Base-by-base conservation (phyloP, 1,140 invertebrate species). In the Cecropterus lyciades region DNA sequence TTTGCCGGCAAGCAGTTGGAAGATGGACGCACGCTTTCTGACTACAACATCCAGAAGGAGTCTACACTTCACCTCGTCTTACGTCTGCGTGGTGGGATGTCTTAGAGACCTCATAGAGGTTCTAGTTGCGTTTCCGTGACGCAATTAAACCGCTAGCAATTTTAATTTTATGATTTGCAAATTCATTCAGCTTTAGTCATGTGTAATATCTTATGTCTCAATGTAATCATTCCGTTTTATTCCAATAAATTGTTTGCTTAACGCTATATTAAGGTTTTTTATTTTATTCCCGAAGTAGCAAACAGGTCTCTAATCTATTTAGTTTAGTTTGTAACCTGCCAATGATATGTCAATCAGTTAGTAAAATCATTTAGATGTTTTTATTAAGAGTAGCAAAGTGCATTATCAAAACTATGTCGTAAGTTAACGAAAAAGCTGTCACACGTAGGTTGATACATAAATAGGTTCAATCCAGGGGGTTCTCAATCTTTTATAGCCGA, bases 11-110 rank as follows among this genome's bases (percentile, higher is more conserved):
- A 97, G 76, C 96, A 97, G 81, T 80, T 98, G 1, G 96, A 97
- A 85, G 96, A 97, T 93, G 96, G 96, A 0, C 94, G 96, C 40
- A 97, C 96, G n/a, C n/a, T n/a, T n/a, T n/a, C n/a, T n/a, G n/a
- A n/a, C n/a, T n/a, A n/a, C n/a, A n/a, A n/a, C n/a, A n/a, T n/a
- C n/a, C n/a, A n/a, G n/a, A n/a, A n/a, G n/a, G n/a, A n/a, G n/a
- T n/a, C n/a, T n/a, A n/a, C 0, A 3, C 20, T 24, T 24, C 20
- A 24, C 5, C 20, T 24, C 5, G 20, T 24, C 20, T 24, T 24
- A 24, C 20, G 20, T 24, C 20, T 24, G 20, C 20, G 20, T 24
- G 20, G 20, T 24, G 20, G 20, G 5, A 24, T 24, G 20, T 24
- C 20, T 24, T 24, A 69, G 96, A 97, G 79, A 96, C 95, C 0